phyloP scores from a whole-genome alignment of 2,113 vertebrate species.

The Agapornis roseicollis region DNA sequence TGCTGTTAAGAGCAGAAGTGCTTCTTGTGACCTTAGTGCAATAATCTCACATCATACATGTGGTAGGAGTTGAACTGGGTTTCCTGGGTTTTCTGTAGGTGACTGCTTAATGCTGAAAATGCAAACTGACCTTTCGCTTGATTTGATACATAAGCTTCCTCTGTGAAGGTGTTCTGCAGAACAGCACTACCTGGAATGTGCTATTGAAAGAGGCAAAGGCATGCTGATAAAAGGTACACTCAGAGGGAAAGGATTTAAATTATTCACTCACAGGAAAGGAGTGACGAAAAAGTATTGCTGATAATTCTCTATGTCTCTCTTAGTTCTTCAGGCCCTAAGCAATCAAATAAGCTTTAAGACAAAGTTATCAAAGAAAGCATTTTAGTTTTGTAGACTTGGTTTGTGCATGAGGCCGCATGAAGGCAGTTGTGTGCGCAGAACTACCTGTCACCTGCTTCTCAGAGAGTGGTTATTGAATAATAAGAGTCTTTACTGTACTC shows the following conservation, averaged over 20 bases:
- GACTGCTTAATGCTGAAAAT: background rate
- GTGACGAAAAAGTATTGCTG: background rate
- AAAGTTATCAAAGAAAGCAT: background rate
- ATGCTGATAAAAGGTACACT: background rate
- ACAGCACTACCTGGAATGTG: background rate
- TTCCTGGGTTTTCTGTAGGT: background rate
- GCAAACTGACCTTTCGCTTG: background rate
- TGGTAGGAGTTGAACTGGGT: background rate
- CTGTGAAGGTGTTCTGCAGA: background rate
- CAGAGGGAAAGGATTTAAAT: background rate
- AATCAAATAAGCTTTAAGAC: background rate
- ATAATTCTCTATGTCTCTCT: background rate
- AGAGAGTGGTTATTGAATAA: too few species aligned
- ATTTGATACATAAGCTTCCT: background rate
- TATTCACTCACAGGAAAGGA: background rate
- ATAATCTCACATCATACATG: background rate
- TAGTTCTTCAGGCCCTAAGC: background rate
- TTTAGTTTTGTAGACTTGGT: background rate
- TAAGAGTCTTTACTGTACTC: fast-evolving
- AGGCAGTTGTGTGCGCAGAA: background rate
- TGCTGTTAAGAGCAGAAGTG: background rate
- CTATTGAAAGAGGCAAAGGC: background rate
- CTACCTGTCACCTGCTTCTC: background rate
- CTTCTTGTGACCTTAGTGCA: background rate
- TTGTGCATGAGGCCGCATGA: background rate